Percentiles rank a stretch among this genome's conserved stretches.
These are phyloP conservation scores for Scaptodrosophila lebanonensis DNA, from an alignment of 1,140 invertebrate genomes.

Conservation along the genomic window DNA sequence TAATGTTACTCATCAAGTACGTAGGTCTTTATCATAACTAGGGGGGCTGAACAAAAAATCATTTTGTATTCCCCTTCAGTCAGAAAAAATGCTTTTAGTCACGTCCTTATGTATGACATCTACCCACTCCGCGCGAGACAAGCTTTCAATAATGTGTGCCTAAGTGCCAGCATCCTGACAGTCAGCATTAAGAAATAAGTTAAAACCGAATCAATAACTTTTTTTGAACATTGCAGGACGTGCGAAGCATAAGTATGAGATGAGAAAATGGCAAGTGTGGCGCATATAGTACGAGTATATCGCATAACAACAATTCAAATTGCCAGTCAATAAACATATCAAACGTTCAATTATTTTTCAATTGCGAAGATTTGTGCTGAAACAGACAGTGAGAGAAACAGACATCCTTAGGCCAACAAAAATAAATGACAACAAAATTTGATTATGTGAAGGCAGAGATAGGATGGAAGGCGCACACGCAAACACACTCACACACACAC, in stretches of 20 bases:
- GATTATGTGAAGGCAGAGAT: conserved; percentile 19
- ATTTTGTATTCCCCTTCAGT: conserved; percentile 2
- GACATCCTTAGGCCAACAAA: no score
- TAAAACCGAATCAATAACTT: conserved; percentile 52
- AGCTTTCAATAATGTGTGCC: conserved; percentile 36
- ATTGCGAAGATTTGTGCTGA: conserved; percentile 40
- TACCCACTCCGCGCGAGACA: no score
- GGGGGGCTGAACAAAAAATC: conserved; percentile 25
- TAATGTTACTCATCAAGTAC: no score
- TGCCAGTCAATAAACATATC: conserved; percentile 45
- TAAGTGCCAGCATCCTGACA: conserved; percentile 35
- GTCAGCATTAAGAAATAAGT: background rate
- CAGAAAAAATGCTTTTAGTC: no score
- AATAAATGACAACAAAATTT: conserved; percentile 14
- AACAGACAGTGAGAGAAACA: no score
- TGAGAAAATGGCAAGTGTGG: conserved; percentile 38
- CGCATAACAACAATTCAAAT: conserved; percentile 30
- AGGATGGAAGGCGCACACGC: no score
- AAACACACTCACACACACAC: no score
- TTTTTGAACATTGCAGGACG: conserved; percentile 6
- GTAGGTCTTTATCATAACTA: no score
- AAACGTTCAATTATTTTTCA: conserved; percentile 55
- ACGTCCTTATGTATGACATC: no score
- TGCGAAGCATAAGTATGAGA: conserved; percentile 28
- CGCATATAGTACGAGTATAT: background rate